Evolutionary conservation across 2,113 vertebrate species (phyloP).

Genomic region (Prietella phreatophila): DNA sequence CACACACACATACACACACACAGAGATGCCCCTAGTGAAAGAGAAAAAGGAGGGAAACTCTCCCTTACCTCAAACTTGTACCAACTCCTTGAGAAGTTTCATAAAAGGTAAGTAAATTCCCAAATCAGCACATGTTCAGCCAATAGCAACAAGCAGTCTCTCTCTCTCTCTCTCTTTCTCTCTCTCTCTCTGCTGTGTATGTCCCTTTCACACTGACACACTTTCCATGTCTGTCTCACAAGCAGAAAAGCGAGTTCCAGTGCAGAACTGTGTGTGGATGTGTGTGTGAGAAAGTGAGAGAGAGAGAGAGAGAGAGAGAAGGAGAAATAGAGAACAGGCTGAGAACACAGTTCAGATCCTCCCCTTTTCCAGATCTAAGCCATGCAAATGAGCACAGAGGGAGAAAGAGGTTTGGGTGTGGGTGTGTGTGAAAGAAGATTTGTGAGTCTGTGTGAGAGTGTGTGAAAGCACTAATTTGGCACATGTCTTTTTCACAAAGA

Average conservation of each 20-base stretch:
- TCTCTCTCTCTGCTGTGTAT: neutral
- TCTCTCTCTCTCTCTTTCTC: slow-evolving; percentile 4
- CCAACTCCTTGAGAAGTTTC: slow-evolving; percentile 15
- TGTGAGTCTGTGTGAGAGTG: slow-evolving; percentile 28
- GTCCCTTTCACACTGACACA: slow-evolving; percentile 30
- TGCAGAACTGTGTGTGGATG: neutral
- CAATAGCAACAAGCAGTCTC: neutral
- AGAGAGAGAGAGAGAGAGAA: slow-evolving; percentile 1
- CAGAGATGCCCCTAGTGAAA: slow-evolving; percentile 20
- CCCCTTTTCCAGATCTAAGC: slow-evolving; percentile 53
- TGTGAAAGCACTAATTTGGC: slow-evolving; percentile 16
- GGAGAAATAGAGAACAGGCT: slow-evolving; percentile 11
- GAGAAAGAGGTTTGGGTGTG: slow-evolving; percentile 39
- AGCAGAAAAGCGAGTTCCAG: slow-evolving; percentile 22
- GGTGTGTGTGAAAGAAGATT: neutral
- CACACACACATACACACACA: slow-evolving; percentile 25
- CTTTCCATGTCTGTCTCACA: slow-evolving; percentile 27
- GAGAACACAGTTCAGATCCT: slow-evolving; percentile 40
- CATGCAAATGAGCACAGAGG: slow-evolving; percentile 39
- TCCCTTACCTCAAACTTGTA: slow-evolving; percentile 43
- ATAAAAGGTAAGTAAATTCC: slow-evolving; percentile 19
- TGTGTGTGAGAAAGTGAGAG: neutral
- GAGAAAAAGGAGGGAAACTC: slow-evolving; percentile 10
- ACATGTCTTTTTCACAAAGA: slow-evolving; percentile 33
- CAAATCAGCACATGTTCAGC: slow-evolving; percentile 7